phyloP scores from a whole-genome alignment of 2,113 vertebrate species.

The Poeciliopsis occidentalis region DNA sequence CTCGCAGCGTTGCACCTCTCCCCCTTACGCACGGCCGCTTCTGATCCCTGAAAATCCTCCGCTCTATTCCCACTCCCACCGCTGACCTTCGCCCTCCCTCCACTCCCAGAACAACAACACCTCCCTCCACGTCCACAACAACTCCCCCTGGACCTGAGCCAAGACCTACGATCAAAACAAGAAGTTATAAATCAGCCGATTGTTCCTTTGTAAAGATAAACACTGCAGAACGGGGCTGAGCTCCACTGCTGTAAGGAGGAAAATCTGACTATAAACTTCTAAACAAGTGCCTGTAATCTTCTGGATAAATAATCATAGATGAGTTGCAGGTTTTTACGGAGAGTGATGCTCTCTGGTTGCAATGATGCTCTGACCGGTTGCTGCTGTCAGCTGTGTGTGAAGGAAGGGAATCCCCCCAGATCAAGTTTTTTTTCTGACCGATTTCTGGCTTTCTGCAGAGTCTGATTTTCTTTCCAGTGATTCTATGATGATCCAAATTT shows the following conservation, averaged over 20 bases:
- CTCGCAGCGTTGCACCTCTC: conserved; percentile 40
- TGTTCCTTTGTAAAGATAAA: conserved; percentile 31
- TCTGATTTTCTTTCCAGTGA: background rate
- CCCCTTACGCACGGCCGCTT: conserved; percentile 41
- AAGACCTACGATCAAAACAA: conserved; percentile 51
- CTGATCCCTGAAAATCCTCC: conserved; percentile 40
- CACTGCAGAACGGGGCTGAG: conserved; percentile 4
- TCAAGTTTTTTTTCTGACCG: background rate
- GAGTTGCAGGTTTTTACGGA: background rate
- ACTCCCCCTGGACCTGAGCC: conserved; percentile 1
- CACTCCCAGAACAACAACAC: background rate
- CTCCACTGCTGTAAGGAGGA: background rate
- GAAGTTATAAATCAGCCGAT: conserved; percentile 61
- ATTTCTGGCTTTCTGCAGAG: background rate
- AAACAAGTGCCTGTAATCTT: background rate
- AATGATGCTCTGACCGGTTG: background rate
- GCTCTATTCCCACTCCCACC: conserved; percentile 31
- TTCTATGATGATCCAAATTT: background rate
- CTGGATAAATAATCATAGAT: background rate
- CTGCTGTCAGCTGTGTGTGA: background rate
- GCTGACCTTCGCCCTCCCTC: conserved; percentile 9
- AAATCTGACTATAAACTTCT: background rate
- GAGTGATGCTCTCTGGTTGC: background rate
- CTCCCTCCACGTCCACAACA: background rate
- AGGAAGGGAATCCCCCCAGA: background rate